These are phyloP conservation scores for Dioctria rufipes DNA, from an alignment of 2,888 invertebrate species.

Conservation along the genomic window DNA sequence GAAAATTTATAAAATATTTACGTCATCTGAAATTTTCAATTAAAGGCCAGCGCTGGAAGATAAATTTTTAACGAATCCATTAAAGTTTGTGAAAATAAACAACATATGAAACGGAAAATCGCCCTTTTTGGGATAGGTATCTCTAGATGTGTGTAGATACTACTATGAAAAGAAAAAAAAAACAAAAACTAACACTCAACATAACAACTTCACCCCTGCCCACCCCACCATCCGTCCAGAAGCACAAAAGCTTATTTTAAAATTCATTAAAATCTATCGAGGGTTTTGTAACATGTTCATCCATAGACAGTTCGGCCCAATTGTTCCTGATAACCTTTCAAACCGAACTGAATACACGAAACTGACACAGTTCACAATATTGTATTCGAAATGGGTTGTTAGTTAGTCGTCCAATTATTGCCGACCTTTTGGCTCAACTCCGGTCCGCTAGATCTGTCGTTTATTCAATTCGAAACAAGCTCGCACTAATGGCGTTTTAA, in stretches of 20 bases:
- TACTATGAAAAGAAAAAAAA: too few species aligned
- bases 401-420: constrained; percentile 29
- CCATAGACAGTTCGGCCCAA: neutral
- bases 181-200: too few species aligned
- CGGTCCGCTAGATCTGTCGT: neutral
- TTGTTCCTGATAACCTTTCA: constrained; percentile 6
- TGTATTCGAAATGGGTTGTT: constrained; percentile 20
- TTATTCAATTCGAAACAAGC: neutral
- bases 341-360: too few species aligned
- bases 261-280: constrained; percentile 8
- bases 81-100: too few species aligned
- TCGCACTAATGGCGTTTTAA: constrained; percentile 26
- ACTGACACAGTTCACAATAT: neutral
- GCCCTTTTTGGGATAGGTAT: too few species aligned
- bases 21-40: too few species aligned
- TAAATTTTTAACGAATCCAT: too few species aligned
- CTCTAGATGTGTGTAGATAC: too few species aligned
- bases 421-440: constrained; percentile 3
- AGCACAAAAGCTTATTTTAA: constrained; percentile 13
- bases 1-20: too few species aligned
- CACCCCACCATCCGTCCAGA: neutral
- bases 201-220: too few species aligned
- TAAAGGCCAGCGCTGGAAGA: too few species aligned
- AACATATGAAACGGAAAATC: too few species aligned
- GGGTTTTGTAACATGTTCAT: neutral